These are phyloP conservation scores for Zeuzera pyrina DNA, from an alignment of 2,888 invertebrate species.

Conservation along the genomic window DNA sequence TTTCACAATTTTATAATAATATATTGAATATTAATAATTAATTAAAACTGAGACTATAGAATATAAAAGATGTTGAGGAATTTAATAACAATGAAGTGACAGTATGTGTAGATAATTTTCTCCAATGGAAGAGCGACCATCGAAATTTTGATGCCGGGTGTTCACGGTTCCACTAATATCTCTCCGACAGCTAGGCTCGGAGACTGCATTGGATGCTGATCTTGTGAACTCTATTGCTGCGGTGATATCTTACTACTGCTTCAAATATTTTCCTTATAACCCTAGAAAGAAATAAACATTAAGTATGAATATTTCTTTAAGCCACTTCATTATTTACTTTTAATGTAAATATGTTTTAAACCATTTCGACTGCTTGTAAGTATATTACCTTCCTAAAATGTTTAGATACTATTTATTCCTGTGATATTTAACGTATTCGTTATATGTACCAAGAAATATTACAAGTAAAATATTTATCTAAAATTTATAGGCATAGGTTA, in stretches of 20 bases:
- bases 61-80: slow-evolving; percentile 66
- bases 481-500: too few species aligned
- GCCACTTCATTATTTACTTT: too few species aligned
- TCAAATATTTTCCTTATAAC: slow-evolving; percentile 39
- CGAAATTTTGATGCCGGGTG: slow-evolving; percentile 46
- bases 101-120: slow-evolving; percentile 59
- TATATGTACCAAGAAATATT: too few species aligned
- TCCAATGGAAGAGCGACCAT: slow-evolving; percentile 59
- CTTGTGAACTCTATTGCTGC: slow-evolving; percentile 25
- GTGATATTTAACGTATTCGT: too few species aligned
- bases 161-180: slow-evolving; percentile 38
- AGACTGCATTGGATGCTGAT: slow-evolving; percentile 46
- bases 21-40: slow-evolving; percentile 21
- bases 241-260: slow-evolving; percentile 39
- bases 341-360: too few species aligned
- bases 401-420: too few species aligned
- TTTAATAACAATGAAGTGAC: slow-evolving; percentile 74
- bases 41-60: slow-evolving; percentile 43
- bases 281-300: slow-evolving; percentile 49
- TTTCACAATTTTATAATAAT: slow-evolving; percentile 19
- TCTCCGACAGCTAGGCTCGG: slow-evolving; percentile 34
- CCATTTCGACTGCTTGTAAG: too few species aligned
- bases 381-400: too few species aligned
- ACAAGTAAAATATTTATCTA: too few species aligned
- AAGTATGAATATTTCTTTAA: not conserved